These are phyloP conservation scores for Sprattus sprattus DNA, from an alignment of 2,113 vertebrate species.

Conservation along the genomic window DNA sequence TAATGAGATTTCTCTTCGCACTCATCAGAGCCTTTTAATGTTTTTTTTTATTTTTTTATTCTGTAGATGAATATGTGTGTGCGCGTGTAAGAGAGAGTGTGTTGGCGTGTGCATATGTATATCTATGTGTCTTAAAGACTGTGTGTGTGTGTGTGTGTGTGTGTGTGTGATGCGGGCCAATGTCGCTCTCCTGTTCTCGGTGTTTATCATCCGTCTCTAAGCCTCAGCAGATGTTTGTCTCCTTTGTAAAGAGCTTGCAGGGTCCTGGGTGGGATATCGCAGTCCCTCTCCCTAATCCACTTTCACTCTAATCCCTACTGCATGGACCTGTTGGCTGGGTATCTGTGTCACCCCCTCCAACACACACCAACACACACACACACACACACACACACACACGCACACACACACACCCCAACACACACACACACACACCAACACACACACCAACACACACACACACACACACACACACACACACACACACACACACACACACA, in stretches of 20 bases:
- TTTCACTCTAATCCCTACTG: background rate
- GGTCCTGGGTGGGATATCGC: constrained; percentile 3
- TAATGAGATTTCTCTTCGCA: constrained; percentile 22
- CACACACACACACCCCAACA: background rate
- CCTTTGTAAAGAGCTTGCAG: constrained; percentile 1
- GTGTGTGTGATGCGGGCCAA: background rate
- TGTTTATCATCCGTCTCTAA: constrained; percentile 8
- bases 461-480: background rate
- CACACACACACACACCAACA: background rate
- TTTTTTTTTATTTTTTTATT: background rate
- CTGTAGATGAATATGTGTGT: background rate
- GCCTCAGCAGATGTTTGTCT: background rate
- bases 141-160: constrained; percentile 30
- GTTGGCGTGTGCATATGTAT: background rate
- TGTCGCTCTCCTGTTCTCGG: background rate
- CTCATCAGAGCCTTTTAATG: constrained; percentile 17
- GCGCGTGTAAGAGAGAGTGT: background rate
- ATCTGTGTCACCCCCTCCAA: background rate
- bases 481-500: too few species aligned
- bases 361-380: background rate
- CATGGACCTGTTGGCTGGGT: background rate
- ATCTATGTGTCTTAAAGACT: background rate
- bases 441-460: background rate
- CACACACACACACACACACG: background rate
- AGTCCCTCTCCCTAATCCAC: background rate